These are phyloP conservation scores for Toxotes lorentzi DNA, from an alignment of 2,797 vertebrate genomes.

Conservation along the genomic window DNA sequence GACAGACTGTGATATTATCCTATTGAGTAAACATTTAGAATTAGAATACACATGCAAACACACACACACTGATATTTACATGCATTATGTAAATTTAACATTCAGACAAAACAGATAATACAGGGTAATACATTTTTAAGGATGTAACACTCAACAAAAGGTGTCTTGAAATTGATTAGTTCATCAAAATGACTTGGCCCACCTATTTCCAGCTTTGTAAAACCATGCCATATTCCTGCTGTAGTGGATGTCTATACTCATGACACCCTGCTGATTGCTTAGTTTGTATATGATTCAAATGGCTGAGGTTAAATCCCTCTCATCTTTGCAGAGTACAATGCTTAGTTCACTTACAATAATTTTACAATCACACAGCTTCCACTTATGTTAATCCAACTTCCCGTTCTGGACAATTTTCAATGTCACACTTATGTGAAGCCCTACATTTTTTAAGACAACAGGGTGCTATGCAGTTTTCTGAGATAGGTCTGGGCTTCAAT, in stretches of 20 bases:
- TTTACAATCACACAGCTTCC: conserved; percentile 5
- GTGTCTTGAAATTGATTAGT: not conserved
- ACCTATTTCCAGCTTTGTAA: not conserved
- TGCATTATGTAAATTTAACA: not conserved
- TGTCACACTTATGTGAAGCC: not conserved
- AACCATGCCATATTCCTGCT: not conserved
- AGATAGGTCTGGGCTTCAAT: not conserved
- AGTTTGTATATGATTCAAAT: not conserved
- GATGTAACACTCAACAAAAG: not conserved
- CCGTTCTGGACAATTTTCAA: not conserved
- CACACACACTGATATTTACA: not conserved
- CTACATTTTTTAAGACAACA: too few species aligned
- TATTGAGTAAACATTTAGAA: not conserved
- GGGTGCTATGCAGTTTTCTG: not conserved
- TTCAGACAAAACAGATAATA: not conserved
- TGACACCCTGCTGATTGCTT: not conserved
- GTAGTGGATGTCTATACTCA: too few species aligned
- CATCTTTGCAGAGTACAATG: not conserved
- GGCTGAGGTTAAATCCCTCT: not conserved
- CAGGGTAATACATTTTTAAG: too few species aligned
- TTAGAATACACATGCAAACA: not conserved
- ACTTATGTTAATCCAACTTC: not conserved
- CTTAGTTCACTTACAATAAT: not conserved
- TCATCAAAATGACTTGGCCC: not conserved
- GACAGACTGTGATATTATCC: not conserved